A percentile compares a stretch with the other conserved stretches of the same genome.
phyloP scores from a whole-genome alignment of 1,140 invertebrate species.

The Belonocnema kinseyi region DNA sequence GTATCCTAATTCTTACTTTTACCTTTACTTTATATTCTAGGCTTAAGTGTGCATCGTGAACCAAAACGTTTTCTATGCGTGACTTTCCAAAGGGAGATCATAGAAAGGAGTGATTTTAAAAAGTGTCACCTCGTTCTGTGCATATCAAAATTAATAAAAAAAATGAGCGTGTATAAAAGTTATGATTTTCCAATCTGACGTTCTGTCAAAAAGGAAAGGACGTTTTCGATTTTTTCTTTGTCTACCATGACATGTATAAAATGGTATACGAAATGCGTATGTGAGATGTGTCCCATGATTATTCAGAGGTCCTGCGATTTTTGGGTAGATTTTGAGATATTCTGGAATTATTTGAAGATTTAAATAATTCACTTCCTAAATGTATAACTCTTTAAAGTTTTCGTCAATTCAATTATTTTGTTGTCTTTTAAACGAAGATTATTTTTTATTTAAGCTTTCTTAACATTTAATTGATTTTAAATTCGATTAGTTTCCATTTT shows the following conservation, averaged over 20 bases:
- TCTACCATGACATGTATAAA: slow-evolving; percentile 12
- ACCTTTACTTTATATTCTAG: slow-evolving; percentile 20
- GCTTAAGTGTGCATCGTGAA: slow-evolving; percentile 5
- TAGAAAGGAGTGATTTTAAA: slow-evolving; percentile 6
- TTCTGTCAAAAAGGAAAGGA: slow-evolving; percentile 3
- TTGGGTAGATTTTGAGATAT: not conserved
- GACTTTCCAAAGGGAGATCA: not conserved
- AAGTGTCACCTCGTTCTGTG: slow-evolving; percentile 18
- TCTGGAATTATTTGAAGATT: not conserved
- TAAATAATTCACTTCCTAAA: not conserved
- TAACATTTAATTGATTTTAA: too few species aligned
- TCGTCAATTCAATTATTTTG: too few species aligned
- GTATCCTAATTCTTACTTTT: not conserved
- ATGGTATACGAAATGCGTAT: slow-evolving; percentile 5
- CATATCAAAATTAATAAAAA: slow-evolving; percentile 23
- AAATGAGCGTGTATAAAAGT: slow-evolving; percentile 13
- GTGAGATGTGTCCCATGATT: not conserved
- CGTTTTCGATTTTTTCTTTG: not conserved
- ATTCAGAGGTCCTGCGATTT: slow-evolving; percentile 18
- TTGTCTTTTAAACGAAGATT: too few species aligned
- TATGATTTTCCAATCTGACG: not conserved
- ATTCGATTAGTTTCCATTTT: too few species aligned
- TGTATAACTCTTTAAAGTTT: not conserved
- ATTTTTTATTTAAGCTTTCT: too few species aligned
- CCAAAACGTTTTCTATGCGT: slow-evolving; percentile 16